Conservation (phyloP, 1,140 invertebrate species). For the Vanessa tameamea region DNA sequence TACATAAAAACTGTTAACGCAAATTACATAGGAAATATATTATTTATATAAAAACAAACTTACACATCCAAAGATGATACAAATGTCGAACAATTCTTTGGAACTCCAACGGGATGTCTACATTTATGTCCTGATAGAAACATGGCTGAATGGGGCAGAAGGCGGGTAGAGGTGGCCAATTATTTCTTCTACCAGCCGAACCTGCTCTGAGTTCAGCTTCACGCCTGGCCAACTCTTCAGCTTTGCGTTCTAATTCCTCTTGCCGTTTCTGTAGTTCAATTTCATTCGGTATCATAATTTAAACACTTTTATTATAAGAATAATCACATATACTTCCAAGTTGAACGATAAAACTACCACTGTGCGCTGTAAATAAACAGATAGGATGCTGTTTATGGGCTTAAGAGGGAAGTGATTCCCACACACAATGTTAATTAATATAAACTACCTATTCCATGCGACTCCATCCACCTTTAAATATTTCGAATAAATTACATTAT, state of each 20-base stretch:
- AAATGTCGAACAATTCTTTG: conserved; percentile 96
- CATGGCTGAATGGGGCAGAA: conserved; percentile 97
- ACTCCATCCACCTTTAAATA: too few species aligned
- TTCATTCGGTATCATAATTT: conserved; percentile 34
- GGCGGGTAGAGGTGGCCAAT: conserved; percentile 98
- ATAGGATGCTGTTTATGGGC: conserved; percentile 29
- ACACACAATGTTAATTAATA: conserved; percentile 13
- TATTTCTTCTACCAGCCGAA: conserved; percentile 91
- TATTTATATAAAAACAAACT: conserved; percentile 76
- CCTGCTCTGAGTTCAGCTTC: conserved; percentile 91
- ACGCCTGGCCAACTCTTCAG: conserved; percentile 91
- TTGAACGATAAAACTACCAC: too few species aligned
- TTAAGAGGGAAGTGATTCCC: conserved; percentile 31
- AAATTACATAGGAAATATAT: too few species aligned
- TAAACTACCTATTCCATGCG: too few species aligned
- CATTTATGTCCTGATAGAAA: conserved; percentile 99
- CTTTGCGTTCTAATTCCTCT: conserved; percentile 93
- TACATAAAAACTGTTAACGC: too few species aligned
- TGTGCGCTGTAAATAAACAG: conserved; percentile 13
- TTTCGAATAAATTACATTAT: too few species aligned
- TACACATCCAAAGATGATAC: conserved; percentile 99
- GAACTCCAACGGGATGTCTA: conserved; percentile 99
- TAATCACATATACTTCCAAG: not conserved
- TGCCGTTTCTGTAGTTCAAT: conserved; percentile 84
- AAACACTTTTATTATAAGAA: not conserved